Percentiles rank a stretch among this genome's conserved stretches.
These are phyloP conservation scores for Caradrina kadenii DNA, from an alignment of 2,888 invertebrate species.

Conservation along the genomic window DNA sequence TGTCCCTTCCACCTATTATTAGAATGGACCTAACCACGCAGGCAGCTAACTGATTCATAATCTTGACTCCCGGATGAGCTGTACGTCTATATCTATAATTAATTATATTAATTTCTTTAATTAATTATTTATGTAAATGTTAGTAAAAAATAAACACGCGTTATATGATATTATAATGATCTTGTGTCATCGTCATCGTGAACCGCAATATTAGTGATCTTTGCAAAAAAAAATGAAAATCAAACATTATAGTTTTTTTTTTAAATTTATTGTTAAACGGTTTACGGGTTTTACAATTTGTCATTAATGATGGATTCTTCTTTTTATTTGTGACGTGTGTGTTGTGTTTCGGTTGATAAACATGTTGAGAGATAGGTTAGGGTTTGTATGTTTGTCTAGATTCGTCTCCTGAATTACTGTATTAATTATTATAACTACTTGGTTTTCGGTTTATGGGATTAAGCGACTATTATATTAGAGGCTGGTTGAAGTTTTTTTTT, in stretches of 20 bases:
- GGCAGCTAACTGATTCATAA: slow-evolving; percentile 22
- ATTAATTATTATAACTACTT: neutral
- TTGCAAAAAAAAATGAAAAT: slow-evolving; percentile 20
- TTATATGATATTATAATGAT: neutral
- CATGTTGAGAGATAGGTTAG: neutral
- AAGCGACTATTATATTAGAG: neutral
- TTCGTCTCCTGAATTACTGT: neutral
- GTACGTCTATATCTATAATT: slow-evolving; percentile 1
- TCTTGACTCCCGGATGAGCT: slow-evolving; percentile 33
- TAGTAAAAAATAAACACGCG: slow-evolving; percentile 27
- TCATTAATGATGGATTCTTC: neutral
- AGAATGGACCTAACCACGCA: slow-evolving; percentile 7
- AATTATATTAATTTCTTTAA: slow-evolving; percentile 23
- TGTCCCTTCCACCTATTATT: neutral
- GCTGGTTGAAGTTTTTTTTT: neutral
- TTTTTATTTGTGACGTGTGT: neutral
- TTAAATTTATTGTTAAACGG: neutral
- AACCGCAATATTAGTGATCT: slow-evolving; percentile 17
- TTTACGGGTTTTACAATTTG: slow-evolving; percentile 14
- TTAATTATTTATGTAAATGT: slow-evolving; percentile 18
- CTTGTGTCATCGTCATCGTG: slow-evolving; percentile 15
- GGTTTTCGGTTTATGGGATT: too few species aligned
- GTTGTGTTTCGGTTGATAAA: neutral
- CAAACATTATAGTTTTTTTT: neutral
- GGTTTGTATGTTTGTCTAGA: neutral